Conservation (phyloP, 2,888 invertebrate genomes). For the Loripinus fragilis region DNA sequence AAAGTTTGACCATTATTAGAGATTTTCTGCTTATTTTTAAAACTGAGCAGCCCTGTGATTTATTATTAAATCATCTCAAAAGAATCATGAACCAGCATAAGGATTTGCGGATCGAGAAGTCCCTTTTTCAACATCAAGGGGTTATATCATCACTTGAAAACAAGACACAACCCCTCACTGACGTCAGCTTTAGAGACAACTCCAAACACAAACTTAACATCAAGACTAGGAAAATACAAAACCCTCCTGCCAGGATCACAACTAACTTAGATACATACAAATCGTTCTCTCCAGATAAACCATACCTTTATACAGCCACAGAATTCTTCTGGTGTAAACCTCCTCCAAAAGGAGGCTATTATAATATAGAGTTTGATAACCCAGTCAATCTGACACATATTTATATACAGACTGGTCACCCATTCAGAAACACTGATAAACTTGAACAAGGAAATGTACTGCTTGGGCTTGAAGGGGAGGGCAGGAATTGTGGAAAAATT, state of each 20-base stretch:
- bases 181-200: constrained; percentile 24
- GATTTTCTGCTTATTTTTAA: constrained; percentile 47
- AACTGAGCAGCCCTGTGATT: constrained; percentile 44
- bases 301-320: neutral
- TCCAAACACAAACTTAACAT: neutral
- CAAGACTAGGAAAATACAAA: constrained; percentile 11
- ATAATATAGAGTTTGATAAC: constrained; percentile 23
- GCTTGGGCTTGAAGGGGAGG: neutral
- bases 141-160: constrained; percentile 34
- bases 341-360: constrained; percentile 6
- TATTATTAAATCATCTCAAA: constrained; percentile 36
- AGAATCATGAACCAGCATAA: constrained; percentile 36
- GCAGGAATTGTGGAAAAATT: constrained; percentile 9
- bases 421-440: constrained; percentile 16
- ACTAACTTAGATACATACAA: constrained; percentile 21
- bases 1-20: constrained; percentile 36
- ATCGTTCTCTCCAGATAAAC: constrained; percentile 21
- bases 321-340: constrained; percentile 30
- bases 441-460: constrained; percentile 12
- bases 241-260: constrained; percentile 24
- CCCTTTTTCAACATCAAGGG: constrained; percentile 53
- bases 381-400: constrained; percentile 18
- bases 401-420: constrained; percentile 25
- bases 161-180: constrained; percentile 36
- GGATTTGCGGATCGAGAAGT: constrained; percentile 14